Conservation (phyloP, 2,113 vertebrate species). For the Coracopsis vasa region DNA sequence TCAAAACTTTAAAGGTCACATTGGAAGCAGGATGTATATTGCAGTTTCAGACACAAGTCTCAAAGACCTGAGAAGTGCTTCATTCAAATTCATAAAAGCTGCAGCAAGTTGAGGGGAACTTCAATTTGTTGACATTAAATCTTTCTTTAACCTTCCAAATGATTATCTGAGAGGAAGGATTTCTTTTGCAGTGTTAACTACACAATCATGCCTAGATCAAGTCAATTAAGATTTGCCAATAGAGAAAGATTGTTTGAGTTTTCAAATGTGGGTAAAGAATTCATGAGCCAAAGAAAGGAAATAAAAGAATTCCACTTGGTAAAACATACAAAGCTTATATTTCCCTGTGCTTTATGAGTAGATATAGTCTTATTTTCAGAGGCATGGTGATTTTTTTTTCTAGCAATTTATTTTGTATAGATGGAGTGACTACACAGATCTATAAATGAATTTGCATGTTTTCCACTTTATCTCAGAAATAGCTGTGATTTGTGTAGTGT, state of each 20-base stretch:
- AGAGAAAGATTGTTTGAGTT: background rate
- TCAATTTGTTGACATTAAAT: slow-evolving; percentile 11
- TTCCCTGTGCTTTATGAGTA: background rate
- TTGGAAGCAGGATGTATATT: background rate
- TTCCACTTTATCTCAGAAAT: background rate
- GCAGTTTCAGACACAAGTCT: background rate
- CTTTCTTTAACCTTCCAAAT: background rate
- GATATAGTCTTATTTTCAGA: background rate
- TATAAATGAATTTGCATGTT: background rate
- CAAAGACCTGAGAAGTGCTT: background rate
- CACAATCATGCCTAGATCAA: background rate
- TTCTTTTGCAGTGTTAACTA: background rate
- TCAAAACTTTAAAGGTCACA: slow-evolving; percentile 54
- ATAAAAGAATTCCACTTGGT: background rate
- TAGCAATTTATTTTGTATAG: background rate
- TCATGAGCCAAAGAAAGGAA: background rate
- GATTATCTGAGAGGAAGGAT: background rate
- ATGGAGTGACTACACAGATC: background rate
- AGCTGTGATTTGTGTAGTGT: background rate
- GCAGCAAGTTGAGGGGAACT: background rate
- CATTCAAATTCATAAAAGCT: slow-evolving; percentile 8
- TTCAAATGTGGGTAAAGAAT: background rate
- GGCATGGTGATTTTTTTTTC: rapidly evolving
- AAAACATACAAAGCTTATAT: background rate
- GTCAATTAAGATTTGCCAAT: background rate